Evolutionary conservation across 2,797 vertebrate species (phyloP), one percentile per base, ranked within the genome.

Genomic region (Thaleichthys pacificus): DNA sequence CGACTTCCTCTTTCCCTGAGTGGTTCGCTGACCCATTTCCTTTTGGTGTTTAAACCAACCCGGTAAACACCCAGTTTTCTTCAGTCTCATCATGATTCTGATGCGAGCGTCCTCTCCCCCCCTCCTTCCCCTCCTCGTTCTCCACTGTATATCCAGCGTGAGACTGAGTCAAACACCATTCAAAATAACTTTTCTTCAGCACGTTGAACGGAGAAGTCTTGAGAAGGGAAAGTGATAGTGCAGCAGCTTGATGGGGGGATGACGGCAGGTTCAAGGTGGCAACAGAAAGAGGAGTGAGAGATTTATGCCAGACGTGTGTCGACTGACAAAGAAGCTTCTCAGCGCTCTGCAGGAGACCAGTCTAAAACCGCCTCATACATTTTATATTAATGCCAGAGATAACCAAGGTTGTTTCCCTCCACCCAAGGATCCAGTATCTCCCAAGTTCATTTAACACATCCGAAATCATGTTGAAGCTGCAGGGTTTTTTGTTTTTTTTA

Each of bases 351-450:
- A 82, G 85, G 87, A 90, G 84, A 89, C 87, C 80, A 71, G 82
- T 79, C 87, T 85, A 89, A 92, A 90, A 87, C 88, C 84, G 76
- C 74, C 87, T 92, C 87, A 92, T 91, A 89, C 85, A 91, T 92
- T 90, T 90, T 89, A 86, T 85, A 93, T 93, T 90, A 91, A 91
- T 88, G 85, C 89, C 85, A 90, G 85, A 84, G 85, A 88, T 89
- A 89, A 89, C 86, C 88, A 88, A 87, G 86, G 87, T 89, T 91
- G 87, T 91, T 91, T 91, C 89, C 77, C 12, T 47, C 3, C 12
- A 47, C 11, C 42, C 42, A 47, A 47, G 42, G 42, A 47, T 73
- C 75, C 68, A 73, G 83, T 80, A 80, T 86, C 89, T 89, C 84
- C 74, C 74, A 74, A 84, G 83, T 85, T 84, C 86, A 90, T 91